Base-by-base conservation (phyloP, 1,140 invertebrate species). In the Euura lappo region DNA sequence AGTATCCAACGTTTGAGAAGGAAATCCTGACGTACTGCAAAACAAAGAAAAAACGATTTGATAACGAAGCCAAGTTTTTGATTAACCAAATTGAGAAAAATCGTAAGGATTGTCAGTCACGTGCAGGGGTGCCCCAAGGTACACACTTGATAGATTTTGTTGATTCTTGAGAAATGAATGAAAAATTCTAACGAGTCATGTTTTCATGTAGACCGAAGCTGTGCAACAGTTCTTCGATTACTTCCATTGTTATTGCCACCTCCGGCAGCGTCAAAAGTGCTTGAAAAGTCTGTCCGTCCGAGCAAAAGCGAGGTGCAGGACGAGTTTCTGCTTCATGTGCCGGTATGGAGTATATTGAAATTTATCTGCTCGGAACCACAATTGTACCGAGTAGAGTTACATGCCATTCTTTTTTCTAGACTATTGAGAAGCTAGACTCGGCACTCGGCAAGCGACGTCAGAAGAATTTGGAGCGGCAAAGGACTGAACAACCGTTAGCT, bases 251-350 rank as follows among this genome's bases (percentile, higher is more conserved):
- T 71, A 45, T 71, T 64, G 6, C 71, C 47, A 64, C 60, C 46
- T 7, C 47, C 71, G 10, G 8, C 71, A 44, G 71, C 70, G 45
- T 44, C 11, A 28, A 71, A 71, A 65, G 65, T 13, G 13, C 46
- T 65, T 7, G 6, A 64, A 3, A 65, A 7, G 8, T 46, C 11
- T 71, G n/a, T 28, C 13, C 44, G 70, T 7, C 71, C 71, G 8
- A 71, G 71, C 43, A 71, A 71, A 66, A 28, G 28, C 28, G 28
- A 28, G 28, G 28, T 28, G 28, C 28, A 28, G 28, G 28, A 28
- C 28, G 28, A 71, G 43, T 71, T 71, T 66, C 45, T 71, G 64
- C 71, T 71, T 64, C 45, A 71, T 44, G 71, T 65, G 51, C 43
- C 64, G 45, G 51, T 71, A 66, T 71, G 71, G 10, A 28, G 28